Conservation (phyloP, 2,888 invertebrate species). For the Camponotus fellah region DNA sequence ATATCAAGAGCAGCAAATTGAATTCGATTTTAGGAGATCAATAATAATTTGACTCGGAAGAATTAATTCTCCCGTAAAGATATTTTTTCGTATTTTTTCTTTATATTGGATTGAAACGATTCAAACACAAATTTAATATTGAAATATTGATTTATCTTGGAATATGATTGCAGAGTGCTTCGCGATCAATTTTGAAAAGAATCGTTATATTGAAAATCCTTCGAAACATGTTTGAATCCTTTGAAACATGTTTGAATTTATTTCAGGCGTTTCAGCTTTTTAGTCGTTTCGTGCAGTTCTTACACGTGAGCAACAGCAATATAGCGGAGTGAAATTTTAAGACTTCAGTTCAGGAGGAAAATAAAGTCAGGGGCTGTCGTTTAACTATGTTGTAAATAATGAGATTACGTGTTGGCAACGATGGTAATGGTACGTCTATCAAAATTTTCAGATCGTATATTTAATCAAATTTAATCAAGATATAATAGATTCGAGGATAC, state of each 20-base stretch:
- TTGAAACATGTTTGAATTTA: constrained; percentile 28
- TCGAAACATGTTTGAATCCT: constrained; percentile 17
- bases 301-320: constrained; percentile 57
- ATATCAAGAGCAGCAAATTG: neutral
- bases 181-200: neutral
- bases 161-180: neutral
- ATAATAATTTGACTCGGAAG: neutral
- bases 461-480: constrained; percentile 35
- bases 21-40: constrained; percentile 25
- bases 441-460: constrained; percentile 66
- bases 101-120: neutral
- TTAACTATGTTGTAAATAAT: constrained; percentile 54
- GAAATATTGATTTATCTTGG: constrained; percentile 6
- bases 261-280: constrained; percentile 20
- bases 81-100: neutral
- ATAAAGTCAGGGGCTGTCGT: constrained; percentile 34
- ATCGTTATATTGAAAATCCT: constrained; percentile 45
- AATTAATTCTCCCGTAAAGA: neutral
- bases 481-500: constrained; percentile 64
- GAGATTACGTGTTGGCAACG: constrained; percentile 61
- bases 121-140: neutral
- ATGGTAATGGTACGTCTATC: constrained; percentile 54
- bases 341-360: constrained; percentile 18
- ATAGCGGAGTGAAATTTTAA: constrained; percentile 55
- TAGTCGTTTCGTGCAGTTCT: constrained; percentile 6